These are phyloP conservation scores for Panagrolaimus sp. DNA, from an alignment of 1,140 invertebrate genomes.

Conservation along the genomic window DNA sequence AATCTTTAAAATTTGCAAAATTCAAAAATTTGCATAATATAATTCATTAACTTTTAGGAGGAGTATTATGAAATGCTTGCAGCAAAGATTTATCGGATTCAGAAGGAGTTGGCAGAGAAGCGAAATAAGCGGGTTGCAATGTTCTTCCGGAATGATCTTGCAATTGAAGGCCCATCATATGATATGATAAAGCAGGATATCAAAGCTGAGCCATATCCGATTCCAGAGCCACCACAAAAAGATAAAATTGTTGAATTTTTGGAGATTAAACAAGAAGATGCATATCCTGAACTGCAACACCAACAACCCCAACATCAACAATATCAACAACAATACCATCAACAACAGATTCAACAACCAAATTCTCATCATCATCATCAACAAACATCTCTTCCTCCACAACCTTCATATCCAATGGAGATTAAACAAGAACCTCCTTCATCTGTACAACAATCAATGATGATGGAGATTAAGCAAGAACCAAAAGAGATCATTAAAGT, in stretches of 20 bases:
- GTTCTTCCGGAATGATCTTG: no score
- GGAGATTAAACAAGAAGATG: background rate
- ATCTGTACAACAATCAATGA: background rate
- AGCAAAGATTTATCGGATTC: conserved; percentile 98
- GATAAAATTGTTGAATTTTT: background rate
- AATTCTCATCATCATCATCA: background rate
- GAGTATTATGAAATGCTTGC: conserved; percentile 92
- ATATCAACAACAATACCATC: background rate
- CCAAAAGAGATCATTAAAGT: background rate
- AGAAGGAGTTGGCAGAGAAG: conserved; percentile 80
- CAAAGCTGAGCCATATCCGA: no score
- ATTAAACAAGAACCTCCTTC: background rate
- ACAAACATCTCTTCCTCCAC: background rate
- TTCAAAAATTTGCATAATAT: no score
- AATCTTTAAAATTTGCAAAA: background rate
- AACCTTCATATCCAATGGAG: conserved; percentile 20
- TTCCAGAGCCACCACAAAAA: background rate
- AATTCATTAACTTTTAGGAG: conserved; percentile 68
- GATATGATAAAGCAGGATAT: no score
- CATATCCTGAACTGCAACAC: background rate
- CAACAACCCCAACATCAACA: background rate
- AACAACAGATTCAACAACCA: background rate
- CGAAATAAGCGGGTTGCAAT: background rate
- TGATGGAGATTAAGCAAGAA: background rate
- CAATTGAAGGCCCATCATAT: no score